These are phyloP conservation scores for Callyntrura guangdongensis DNA, from an alignment of 2,888 invertebrate genomes.

Conservation along the genomic window DNA sequence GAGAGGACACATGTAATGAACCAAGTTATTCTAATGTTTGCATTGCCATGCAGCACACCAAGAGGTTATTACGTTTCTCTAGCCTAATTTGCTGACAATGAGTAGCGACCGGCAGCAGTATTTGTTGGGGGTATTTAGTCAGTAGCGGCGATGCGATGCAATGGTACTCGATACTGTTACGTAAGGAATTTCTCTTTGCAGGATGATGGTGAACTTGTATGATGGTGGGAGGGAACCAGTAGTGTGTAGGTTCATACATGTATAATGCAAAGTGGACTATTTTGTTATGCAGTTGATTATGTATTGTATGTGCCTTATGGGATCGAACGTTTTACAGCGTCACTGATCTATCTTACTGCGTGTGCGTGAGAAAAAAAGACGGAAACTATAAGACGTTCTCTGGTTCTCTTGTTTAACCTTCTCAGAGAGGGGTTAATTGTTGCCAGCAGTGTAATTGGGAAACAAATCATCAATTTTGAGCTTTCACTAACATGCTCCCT, in stretches of 20 bases:
- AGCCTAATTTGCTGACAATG: constrained; percentile 14
- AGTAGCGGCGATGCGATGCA: too few species aligned
- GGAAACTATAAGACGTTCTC: neutral
- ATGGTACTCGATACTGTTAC: too few species aligned
- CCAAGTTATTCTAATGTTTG: too few species aligned
- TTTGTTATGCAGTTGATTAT: too few species aligned
- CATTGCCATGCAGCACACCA: neutral
- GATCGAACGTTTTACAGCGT: neutral
- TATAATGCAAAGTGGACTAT: too few species aligned
- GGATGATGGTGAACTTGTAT: too few species aligned
- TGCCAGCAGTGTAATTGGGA: constrained; percentile 1
- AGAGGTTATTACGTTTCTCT: constrained; percentile 14
- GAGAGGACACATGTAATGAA: too few species aligned
- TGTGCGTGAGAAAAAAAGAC: too few species aligned
- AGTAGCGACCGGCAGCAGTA: neutral
- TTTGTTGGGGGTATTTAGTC: neutral
- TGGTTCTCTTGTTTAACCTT: constrained; percentile 2
- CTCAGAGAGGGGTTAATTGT: constrained; percentile 10
- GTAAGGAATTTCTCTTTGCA: too few species aligned
- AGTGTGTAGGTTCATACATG: too few species aligned
- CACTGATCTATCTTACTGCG: constrained; percentile 12
- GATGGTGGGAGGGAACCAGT: too few species aligned
- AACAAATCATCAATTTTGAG: constrained; percentile 3
- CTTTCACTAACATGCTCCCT: constrained; percentile 9
- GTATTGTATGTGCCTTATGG: neutral